Conservation (phyloP, 2,888 invertebrate genomes). For the Diabrotica balteata region DNA sequence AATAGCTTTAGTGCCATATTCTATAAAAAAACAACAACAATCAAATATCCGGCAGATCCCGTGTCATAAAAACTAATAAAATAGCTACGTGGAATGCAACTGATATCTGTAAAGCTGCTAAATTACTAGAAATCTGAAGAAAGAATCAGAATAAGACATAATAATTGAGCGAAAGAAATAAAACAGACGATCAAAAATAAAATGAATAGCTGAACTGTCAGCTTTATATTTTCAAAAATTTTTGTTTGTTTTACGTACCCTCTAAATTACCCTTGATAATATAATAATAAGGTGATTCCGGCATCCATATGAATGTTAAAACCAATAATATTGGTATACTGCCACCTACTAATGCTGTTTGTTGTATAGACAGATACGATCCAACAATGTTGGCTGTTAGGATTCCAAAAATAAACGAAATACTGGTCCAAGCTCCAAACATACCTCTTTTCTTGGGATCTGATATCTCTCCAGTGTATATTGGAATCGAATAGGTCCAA, state of each 20-base stretch:
- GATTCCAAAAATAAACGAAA: constrained; percentile 64
- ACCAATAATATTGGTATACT: constrained; percentile 61
- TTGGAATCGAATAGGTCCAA: constrained; percentile 61
- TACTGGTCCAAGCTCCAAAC: constrained; percentile 66
- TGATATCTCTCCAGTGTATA: constrained; percentile 70
- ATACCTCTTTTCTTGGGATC: constrained; percentile 66
- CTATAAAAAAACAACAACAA: no score
- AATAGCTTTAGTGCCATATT: no score
- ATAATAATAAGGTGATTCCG: constrained; percentile 67
- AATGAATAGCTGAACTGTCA: no score
- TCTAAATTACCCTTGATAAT: constrained; percentile 58
- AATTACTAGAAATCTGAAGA: no score
- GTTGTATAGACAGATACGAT: constrained; percentile 61
- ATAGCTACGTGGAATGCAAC: no score
- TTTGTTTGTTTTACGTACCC: constrained; percentile 46
- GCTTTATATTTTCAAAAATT: no score
- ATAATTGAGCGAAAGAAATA: no score
- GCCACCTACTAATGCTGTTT: constrained; percentile 62
- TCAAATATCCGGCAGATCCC: no score
- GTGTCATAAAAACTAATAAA: no score
- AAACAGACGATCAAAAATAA: no score
- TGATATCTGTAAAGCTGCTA: no score
- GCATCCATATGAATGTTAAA: constrained; percentile 63
- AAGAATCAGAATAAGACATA: no score
- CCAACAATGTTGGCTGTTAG: constrained; percentile 63